Evolutionary conservation across 1,140 invertebrate genomes (phyloP), one percentile per base, ranked within the genome.

Genomic region (Plectrocnemia conspersa): DNA sequence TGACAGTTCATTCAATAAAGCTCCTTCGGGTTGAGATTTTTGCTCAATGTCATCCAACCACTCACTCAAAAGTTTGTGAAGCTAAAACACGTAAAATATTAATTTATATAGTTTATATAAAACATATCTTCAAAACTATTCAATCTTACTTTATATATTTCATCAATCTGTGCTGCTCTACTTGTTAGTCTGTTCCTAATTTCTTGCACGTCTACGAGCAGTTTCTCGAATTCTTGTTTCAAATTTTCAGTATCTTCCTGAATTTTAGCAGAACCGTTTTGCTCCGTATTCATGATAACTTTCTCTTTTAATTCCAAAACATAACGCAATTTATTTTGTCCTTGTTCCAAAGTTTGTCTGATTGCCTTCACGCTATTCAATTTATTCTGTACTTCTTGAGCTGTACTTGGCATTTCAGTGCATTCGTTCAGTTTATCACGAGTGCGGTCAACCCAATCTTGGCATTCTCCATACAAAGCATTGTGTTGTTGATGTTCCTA

Each of bases 271-370:
- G 85, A 88, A 1, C 92, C 91, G 56, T 80, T 80, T 58, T 88
- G 84, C 72, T 94, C 91, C 0, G 91, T 94, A 64, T 93, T 93
- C 77, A 93, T 84, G 3, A 93, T 89, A 0, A 95, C 90, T 65
- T 88, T 88, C 69, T 94, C 91, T 69, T 93, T 94, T 0, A 95
- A 71, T 64, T 95, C 92, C n/a, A 91, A 68, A 27, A 89, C 82
- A 67, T 95, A 95, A 11, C 88, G 79, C 5, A 95, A 66, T 68
- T 93, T 93, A 64, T 94, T 93, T 65, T 94, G 90, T 0, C 90
- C 91, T 64, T 93, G 89, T 66, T 95, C 91, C 15, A 94, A 76
- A 2, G 85, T 87, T 64, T 91, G 88, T 11, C 89, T 79, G 24
- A 94, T 81, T 10, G 82, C 79, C 76, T 93, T 93, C 0, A 93